Evolutionary conservation across 2,888 invertebrate species (phyloP).

Genomic region (Seira ritae): DNA sequence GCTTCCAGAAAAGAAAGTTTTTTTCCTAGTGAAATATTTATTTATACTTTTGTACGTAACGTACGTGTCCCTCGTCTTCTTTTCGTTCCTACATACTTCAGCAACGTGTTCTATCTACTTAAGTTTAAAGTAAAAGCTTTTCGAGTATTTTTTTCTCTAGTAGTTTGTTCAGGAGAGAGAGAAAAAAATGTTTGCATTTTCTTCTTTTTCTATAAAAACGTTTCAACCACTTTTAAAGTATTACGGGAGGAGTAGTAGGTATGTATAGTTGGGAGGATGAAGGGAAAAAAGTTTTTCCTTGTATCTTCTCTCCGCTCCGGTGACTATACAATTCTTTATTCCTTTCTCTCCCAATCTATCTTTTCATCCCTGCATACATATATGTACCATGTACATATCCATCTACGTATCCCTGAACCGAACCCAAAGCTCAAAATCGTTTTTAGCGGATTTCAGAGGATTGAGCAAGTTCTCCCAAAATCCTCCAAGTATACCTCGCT

Average conservation of each 20-base stretch:
- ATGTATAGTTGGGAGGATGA: no score
- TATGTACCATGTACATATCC: background rate
- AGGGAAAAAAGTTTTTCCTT: slow-evolving; percentile 10
- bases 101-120: slow-evolving; percentile 19
- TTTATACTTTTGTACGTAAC: slow-evolving; percentile 34
- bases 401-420: no score
- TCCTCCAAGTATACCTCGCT: slow-evolving; percentile 5
- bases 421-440: slow-evolving; percentile 57
- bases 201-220: slow-evolving; percentile 19
- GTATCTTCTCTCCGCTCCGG: slow-evolving; percentile 7
- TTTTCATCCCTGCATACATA: slow-evolving; percentile 34
- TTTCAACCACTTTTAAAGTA: slow-evolving; percentile 45
- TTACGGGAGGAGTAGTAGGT: no score
- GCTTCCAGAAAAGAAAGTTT: slow-evolving; percentile 34
- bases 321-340: slow-evolving; percentile 12
- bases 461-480: slow-evolving; percentile 57
- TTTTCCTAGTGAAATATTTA: slow-evolving; percentile 58
- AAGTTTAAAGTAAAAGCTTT: slow-evolving; percentile 24
- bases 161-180: background rate
- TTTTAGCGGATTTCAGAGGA: slow-evolving; percentile 63
- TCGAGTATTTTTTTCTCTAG: slow-evolving; percentile 15
- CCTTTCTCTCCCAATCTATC: slow-evolving; percentile 54
- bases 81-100: slow-evolving; percentile 29
- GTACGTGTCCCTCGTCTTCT: slow-evolving; percentile 41
- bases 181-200: slow-evolving; percentile 44